These are phyloP conservation scores for Conistra vaccinii DNA, from an alignment of 2,888 invertebrate genomes.

Conservation along the genomic window DNA sequence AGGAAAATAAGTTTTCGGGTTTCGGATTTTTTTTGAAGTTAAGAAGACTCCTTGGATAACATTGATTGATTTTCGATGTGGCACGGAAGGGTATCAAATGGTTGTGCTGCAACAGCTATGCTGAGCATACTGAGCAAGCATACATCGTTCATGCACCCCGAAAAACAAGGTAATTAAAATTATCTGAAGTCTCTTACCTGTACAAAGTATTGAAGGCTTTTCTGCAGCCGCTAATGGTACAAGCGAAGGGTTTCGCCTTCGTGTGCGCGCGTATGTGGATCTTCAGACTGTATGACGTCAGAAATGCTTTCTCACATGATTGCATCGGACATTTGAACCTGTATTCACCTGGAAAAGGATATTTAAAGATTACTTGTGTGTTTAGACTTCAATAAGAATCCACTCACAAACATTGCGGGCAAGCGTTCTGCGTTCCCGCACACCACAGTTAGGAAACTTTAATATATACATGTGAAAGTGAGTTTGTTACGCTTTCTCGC, in stretches of 20 bases:
- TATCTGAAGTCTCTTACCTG: conserved; percentile 87
- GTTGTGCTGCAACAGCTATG: too few species aligned
- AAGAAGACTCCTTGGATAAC: too few species aligned
- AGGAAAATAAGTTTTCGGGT: too few species aligned
- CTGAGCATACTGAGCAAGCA: background rate
- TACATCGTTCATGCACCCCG: background rate
- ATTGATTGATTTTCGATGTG: too few species aligned
- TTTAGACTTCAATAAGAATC: background rate
- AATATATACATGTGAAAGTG: too few species aligned
- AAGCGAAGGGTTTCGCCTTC: conserved; percentile 97
- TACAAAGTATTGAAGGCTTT: conserved; percentile 99
- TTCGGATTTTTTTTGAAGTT: too few species aligned
- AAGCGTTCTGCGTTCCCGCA: background rate
- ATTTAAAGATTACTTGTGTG: conserved; percentile 1
- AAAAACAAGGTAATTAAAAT: too few species aligned
- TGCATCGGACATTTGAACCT: conserved; percentile 97
- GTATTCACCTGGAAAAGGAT: conserved; percentile 94
- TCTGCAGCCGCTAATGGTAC: conserved; percentile 95
- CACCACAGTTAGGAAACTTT: too few species aligned
- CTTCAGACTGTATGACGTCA: conserved; percentile 98
- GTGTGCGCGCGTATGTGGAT: conserved; percentile 98
- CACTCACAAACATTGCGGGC: background rate
- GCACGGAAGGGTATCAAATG: too few species aligned
- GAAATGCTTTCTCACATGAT: conserved; percentile 97
- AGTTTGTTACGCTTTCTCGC: too few species aligned